Evolutionary conservation across 2,888 invertebrate species (phyloP).

Genomic region (Cantharis rufa): DNA sequence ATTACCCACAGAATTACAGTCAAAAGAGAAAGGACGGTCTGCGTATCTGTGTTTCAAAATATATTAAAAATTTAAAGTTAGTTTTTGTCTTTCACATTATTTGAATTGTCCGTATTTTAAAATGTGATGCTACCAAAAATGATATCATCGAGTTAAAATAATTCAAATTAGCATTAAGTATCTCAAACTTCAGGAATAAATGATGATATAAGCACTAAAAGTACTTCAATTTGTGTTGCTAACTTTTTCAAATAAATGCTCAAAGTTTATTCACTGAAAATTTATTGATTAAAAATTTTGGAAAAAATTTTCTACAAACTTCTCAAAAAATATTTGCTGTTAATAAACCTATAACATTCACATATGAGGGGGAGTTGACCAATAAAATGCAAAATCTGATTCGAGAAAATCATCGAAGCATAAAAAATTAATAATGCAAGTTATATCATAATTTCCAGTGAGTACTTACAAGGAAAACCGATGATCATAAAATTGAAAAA

Average conservation of each 20-base stretch:
- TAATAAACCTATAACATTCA: neutral
- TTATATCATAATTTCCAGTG: neutral
- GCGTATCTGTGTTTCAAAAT: neutral
- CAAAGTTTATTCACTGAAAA: too few relatives aligned
- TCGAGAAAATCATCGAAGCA: neutral
- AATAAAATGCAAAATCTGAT: neutral
- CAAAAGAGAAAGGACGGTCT: neutral
- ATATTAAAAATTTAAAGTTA: neutral
- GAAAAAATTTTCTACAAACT: neutral
- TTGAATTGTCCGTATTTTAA: neutral
- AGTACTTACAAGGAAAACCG: neutral
- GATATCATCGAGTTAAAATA: neutral
- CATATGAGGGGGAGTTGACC: neutral
- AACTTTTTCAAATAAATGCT: neutral
- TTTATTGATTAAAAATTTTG: too few relatives aligned
- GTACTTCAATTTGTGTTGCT: neutral
- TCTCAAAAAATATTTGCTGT: neutral
- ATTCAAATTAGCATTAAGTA: neutral
- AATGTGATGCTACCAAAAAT: neutral
- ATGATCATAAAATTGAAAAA: neutral
- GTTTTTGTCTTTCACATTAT: neutral
- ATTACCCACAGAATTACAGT: neutral
- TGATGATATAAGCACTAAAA: neutral
- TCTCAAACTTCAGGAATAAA: neutral
- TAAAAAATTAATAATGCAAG: neutral